Evolutionary conservation across 2,113 vertebrate genomes (phyloP), one percentile per base, ranked within the genome.

Genomic region (Microcebus griseorufus): DNA sequence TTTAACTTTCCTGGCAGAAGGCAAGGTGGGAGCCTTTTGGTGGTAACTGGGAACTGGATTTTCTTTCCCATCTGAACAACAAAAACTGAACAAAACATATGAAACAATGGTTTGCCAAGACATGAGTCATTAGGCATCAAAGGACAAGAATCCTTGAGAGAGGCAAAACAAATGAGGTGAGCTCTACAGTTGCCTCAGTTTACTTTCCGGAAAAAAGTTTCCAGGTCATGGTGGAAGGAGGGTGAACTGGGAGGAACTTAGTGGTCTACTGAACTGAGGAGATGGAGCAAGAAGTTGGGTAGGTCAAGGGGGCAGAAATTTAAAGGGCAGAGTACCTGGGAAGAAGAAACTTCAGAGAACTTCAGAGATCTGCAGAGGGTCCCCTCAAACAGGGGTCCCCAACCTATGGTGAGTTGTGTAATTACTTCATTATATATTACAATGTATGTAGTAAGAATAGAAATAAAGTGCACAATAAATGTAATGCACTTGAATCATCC

Each of bases 181-280:
- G 20, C 2, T 4, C 55, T 60, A 1, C 0, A 0, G 4, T 34
- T 3, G 5, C 32, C 6, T 20, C 20, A 32, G 53, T 17, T 53
- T 27, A 53, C 70, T 78, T 13, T 29, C 29, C 17, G 62, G n/a
- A 45, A 22, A 22, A 13, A 37, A 73, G 60, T 75, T 82, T 69
- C 23, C 22, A 51, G n/a, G 79, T 25, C 18, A 9, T 1, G 29
- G 16, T 6, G 5, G 5, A 27, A 14, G 48, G 16, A 93, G 37
- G 4, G 27, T 25, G 20, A 8, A 0, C 23, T 25, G 23, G 37
- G 78, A n/a, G 2, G 78, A 32, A 3, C 3, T 9, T 9, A n/a
- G 32, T 6, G 32, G 25, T 22, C 14, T 6, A 32, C n/a, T 72
- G 23, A 32, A 18, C 5, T 67, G 73, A 88, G 62, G n/a, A 81